phyloP scores from a whole-genome alignment of 2,888 invertebrate species.

The Drosophila peninsularis region DNA sequence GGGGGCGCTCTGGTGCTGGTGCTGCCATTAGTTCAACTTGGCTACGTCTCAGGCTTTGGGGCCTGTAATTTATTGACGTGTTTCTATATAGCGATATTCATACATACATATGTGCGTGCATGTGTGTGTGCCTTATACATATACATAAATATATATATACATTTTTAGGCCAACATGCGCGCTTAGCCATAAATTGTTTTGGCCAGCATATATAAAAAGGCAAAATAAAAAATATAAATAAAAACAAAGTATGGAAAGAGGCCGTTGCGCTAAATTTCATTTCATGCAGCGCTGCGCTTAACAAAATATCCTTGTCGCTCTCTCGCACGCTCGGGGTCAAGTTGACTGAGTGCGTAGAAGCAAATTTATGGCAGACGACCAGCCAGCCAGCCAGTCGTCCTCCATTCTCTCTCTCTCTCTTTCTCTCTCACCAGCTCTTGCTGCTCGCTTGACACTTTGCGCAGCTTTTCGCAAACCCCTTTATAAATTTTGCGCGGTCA shows the following conservation, averaged over 20 bases:
- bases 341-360: conserved; percentile 64
- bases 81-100: conserved; percentile 59
- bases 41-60: conserved; percentile 51
- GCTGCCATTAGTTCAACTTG: conserved; percentile 68
- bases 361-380: conserved; percentile 57
- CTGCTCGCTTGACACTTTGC: conserved; percentile 12
- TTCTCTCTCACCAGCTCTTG: not conserved
- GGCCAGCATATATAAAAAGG: conserved; percentile 41
- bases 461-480: conserved; percentile 5
- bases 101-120: not conserved
- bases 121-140: conserved; percentile 10
- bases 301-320: conserved; percentile 41
- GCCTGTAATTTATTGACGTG: conserved; percentile 73
- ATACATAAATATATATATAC: conserved; percentile 19
- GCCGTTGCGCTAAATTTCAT: conserved; percentile 73
- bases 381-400: not conserved
- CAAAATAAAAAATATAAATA: conserved; percentile 22
- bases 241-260: conserved; percentile 31
- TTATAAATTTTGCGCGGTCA: conserved; percentile 47
- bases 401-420: not conserved
- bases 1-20: conserved; percentile 22
- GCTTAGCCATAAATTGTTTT: conserved; percentile 75
- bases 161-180: conserved; percentile 70
- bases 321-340: conserved; percentile 55
- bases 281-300: conserved; percentile 68